Evolutionary conservation across 2,888 invertebrate genomes (phyloP).

Genomic region (Nyleta sp.): DNA sequence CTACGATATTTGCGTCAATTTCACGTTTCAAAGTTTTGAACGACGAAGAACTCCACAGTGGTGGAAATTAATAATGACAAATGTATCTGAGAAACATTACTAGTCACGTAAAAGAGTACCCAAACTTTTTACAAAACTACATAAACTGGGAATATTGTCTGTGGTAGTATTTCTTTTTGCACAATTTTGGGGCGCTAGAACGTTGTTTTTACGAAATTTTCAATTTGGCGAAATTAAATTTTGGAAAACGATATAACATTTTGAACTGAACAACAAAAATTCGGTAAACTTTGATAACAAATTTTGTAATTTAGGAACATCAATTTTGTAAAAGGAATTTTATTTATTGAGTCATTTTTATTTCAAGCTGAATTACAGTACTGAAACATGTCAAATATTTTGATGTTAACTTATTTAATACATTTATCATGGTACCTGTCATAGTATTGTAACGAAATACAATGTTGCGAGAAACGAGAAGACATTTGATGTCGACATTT

Average conservation of each 20-base stretch:
- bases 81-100: constrained; percentile 51
- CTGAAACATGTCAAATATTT: background rate
- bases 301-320: too few relatives aligned
- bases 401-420: constrained; percentile 1
- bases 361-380: too few relatives aligned
- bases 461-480: constrained; percentile 8
- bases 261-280: too few relatives aligned
- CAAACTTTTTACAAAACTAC: constrained; percentile 38
- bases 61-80: constrained; percentile 39
- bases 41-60: background rate
- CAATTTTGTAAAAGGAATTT: too few relatives aligned
- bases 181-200: constrained; percentile 17
- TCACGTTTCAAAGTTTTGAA: constrained; percentile 33
- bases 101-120: constrained; percentile 55
- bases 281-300: too few relatives aligned
- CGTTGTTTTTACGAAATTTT: constrained; percentile 1
- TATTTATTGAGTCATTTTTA: too few relatives aligned
- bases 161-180: constrained; percentile 53
- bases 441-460: constrained; percentile 5
- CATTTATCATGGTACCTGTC: constrained; percentile 34
- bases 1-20: constrained; percentile 13
- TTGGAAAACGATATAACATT: too few relatives aligned
- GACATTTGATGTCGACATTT: constrained; percentile 18
- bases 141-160: constrained; percentile 17
- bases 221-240: background rate